Conservation (phyloP, 2,113 vertebrate genomes). For the Ranitomeya variabilis region DNA sequence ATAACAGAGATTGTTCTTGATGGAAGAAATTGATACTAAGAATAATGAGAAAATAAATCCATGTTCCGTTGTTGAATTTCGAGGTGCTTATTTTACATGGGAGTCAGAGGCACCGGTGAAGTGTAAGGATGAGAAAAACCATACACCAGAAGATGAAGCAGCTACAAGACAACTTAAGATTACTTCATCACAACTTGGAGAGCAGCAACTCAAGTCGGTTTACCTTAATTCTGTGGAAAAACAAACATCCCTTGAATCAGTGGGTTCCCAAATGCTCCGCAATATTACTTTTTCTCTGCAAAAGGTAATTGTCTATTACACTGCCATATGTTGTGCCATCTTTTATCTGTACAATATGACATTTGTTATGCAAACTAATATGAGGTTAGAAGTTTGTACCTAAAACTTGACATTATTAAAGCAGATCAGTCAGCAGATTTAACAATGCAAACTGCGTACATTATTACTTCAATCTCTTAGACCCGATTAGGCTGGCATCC, state of each 20-base stretch:
- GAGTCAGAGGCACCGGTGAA: conserved; percentile 35
- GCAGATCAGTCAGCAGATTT: too few species aligned
- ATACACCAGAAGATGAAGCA: conserved; percentile 16
- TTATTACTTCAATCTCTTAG: too few species aligned
- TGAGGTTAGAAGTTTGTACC: neutral
- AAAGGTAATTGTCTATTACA: conserved; percentile 64
- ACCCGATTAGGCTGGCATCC: too few species aligned
- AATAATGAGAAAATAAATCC: conserved; percentile 69
- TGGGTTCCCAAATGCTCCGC: conserved; percentile 74
- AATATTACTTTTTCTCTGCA: conserved; percentile 72
- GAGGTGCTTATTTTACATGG: conserved; percentile 75
- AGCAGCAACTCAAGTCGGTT: conserved; percentile 59
- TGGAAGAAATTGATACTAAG: conserved; percentile 74
- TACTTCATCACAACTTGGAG: conserved; percentile 64
- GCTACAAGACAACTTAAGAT: conserved; percentile 70
- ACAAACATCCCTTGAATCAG: conserved; percentile 56
- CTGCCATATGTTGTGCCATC: neutral
- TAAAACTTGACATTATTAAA: neutral
- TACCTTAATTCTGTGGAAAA: neutral
- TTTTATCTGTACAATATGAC: neutral
- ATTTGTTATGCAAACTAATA: neutral
- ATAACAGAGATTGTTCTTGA: conserved; percentile 74
- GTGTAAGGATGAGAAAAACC: neutral
- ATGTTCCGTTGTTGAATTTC: conserved; percentile 72
- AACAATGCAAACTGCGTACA: too few species aligned